Base-by-base conservation (phyloP, 1,140 invertebrate genomes). In the Melipona quadrifasciata region DNA sequence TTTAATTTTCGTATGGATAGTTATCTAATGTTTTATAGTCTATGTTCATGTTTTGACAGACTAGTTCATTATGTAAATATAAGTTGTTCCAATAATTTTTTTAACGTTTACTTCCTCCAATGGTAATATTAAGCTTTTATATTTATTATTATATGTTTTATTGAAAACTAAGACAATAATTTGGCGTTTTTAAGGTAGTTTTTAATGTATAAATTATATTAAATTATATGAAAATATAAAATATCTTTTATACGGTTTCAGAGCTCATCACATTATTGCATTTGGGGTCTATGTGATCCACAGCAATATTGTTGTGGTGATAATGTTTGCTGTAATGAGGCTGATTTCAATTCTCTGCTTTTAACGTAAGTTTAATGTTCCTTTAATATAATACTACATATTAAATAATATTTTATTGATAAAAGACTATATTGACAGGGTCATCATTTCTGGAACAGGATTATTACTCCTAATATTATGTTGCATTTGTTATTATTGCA, bases 221-320 rank as follows among this genome's bases (percentile, higher is more conserved):
- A 3, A 27, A 17, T 47, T 39, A 24, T 24, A 39, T 14, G 8
- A 47, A 34, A 24, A 27, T 3, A 1, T 34, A 74, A 65, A 55
- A 51, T 24, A 12, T 47, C 0, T 39, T 57, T 73, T 10, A 53
- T 85, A 51, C 39, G 51, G 16, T 86, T 86, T 64, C 61, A 89
- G 88, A 67, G n/a, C 31, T 73, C 55, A 6, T 47, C 76, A 16
- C 64, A 83, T 82, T 86, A 89, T 27, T 89, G 88, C 27, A 57
- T 77, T 51, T 89, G 87, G 87, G 88, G 88, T 19, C 57, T 73
- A 10, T 89, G 87, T 27, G n/a, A 83, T 5, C 61, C 68, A 27
- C 57, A 39, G 27, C 68, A 88, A 12, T 79, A 78, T 57, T 89
- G 88, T 67, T 89, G 84, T n/a, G 88, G 64, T 19, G 73, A 89